Base-by-base conservation (phyloP, 2,888 invertebrate genomes). In the Oligia strigilis region DNA sequence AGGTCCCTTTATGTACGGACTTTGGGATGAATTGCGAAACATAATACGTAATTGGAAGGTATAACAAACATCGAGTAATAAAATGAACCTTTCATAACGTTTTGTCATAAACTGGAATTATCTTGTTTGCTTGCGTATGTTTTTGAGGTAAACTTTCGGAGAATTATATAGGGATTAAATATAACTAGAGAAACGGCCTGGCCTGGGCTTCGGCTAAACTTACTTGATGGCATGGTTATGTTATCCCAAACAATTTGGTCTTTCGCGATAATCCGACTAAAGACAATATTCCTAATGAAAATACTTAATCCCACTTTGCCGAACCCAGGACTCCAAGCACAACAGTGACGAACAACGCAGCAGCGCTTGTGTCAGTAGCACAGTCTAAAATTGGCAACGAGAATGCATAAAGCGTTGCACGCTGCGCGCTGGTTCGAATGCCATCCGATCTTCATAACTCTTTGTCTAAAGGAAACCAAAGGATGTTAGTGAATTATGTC, bases 401-500 rank as follows among this genome's bases (percentile, higher is more conserved):
- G n/a, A n/a, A 49, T 4, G 2, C 19, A 19, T n/a, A 29, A 52
- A 60, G 14, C n/a, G 1, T n/a, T 40, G 40, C n/a, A 19, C 8
- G n/a, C n/a, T 40, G 40, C n/a, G 17, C 11, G n/a, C 19, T 52
- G 8, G 0, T 40, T 17, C 3, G 4, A 60, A 62, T 40, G 2
- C 2, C 52, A 29, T 11, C 17, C 6, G 2, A 66, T 60, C 36
- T 72, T 40, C 29, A 11, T 29, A 40, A 43, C 29, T 77, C 62
- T 64, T 43, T 72, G 72, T 69, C 14, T 69, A 13, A 69, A 70
- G 55, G 0, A 43, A 65, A 71, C 67, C 29, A 58, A 23, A 6
- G n/a, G 40, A 80, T 62, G n/a, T 5, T 17, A 55, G n/a, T 78
- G 67, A 72, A 82, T 78, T 55, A 82, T 52, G 36, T 52, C 49